A percentile compares a stretch with the other conserved stretches of the same genome.
These are phyloP conservation scores for Cordilura impudica DNA, from an alignment of 2,888 invertebrate genomes.

Conservation along the genomic window DNA sequence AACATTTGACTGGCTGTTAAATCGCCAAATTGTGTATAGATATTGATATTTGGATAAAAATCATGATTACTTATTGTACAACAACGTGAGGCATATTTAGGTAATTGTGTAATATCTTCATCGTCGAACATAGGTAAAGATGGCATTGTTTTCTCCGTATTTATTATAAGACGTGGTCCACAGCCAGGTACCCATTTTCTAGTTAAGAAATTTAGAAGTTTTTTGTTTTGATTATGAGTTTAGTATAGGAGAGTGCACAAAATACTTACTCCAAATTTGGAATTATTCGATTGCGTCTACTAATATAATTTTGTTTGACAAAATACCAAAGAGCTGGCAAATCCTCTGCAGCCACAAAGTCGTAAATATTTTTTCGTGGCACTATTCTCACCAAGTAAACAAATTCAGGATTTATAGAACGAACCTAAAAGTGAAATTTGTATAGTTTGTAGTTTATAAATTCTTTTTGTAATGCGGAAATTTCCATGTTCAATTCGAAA, in stretches of 20 bases:
- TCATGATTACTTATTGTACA: slow-evolving; percentile 70
- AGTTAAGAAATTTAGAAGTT: not conserved
- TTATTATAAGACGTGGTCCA: slow-evolving; percentile 82
- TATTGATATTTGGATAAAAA: slow-evolving; percentile 81
- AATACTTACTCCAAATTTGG: slow-evolving; percentile 85
- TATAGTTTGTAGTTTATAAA: too few relatives aligned
- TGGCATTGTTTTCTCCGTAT: slow-evolving; percentile 52
- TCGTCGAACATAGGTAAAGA: slow-evolving; percentile 63
- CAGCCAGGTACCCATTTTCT: slow-evolving; percentile 87
- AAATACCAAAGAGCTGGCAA: slow-evolving; percentile 85
- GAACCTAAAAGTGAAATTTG: slow-evolving; percentile 66
- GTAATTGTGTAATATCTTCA: slow-evolving; percentile 66
- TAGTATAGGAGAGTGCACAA: too few relatives aligned
- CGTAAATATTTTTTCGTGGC: slow-evolving; percentile 80
- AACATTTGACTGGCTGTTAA: slow-evolving; percentile 82
- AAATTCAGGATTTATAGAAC: slow-evolving; percentile 79
- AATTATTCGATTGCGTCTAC: slow-evolving; percentile 82
- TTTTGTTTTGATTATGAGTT: too few relatives aligned
- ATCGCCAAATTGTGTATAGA: slow-evolving; percentile 86
- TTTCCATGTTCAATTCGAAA: too few relatives aligned
- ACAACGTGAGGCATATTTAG: slow-evolving; percentile 70
- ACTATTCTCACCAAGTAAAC: slow-evolving; percentile 84
- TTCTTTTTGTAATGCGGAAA: too few relatives aligned
- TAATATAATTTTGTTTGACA: slow-evolving; percentile 82
- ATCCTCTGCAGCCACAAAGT: slow-evolving; percentile 80